A percentile compares a stretch with the other conserved stretches of the same genome.
phyloP scores from a whole-genome alignment of 2,113 vertebrate species.

The Ochotona princeps region DNA sequence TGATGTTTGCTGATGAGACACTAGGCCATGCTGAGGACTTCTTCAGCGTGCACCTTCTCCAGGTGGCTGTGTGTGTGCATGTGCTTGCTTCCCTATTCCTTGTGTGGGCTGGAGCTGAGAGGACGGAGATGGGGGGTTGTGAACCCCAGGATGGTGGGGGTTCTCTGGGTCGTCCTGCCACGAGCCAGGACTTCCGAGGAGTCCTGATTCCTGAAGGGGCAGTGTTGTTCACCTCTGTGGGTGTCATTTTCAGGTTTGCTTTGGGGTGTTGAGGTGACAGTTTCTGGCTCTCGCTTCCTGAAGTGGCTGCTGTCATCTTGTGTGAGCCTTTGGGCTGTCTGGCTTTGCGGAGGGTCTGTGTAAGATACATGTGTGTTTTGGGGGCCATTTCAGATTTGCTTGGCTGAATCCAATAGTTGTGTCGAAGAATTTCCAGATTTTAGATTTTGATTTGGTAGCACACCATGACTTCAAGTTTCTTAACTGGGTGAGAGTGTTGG shows the following conservation, averaged over 20 bases:
- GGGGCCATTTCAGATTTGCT: not conserved
- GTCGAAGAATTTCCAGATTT: not conserved
- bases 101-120: not conserved
- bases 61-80: not conserved
- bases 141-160: not conserved
- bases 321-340: fast-evolving
- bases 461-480: not conserved
- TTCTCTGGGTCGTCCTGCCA: no score
- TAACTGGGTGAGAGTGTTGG: not conserved
- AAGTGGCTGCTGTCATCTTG: not conserved
- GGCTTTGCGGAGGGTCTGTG: not conserved
- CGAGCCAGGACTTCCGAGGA: no score
- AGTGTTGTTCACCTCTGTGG: not conserved
- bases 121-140: not conserved
- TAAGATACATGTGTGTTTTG: not conserved
- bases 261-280: not conserved
- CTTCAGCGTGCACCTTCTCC: not conserved
- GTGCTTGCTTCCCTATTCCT: not conserved
- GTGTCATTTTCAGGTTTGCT: not conserved
- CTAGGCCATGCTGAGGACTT: not conserved
- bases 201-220: not conserved
- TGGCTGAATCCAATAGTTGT: not conserved
- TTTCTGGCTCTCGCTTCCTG: not conserved
- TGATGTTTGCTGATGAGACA: not conserved
- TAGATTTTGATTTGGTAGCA: not conserved